Percentiles rank a stretch among this genome's conserved stretches.
Evolutionary conservation across 2,113 vertebrate species (phyloP).

Genomic region (Paralichthys olivaceus): DNA sequence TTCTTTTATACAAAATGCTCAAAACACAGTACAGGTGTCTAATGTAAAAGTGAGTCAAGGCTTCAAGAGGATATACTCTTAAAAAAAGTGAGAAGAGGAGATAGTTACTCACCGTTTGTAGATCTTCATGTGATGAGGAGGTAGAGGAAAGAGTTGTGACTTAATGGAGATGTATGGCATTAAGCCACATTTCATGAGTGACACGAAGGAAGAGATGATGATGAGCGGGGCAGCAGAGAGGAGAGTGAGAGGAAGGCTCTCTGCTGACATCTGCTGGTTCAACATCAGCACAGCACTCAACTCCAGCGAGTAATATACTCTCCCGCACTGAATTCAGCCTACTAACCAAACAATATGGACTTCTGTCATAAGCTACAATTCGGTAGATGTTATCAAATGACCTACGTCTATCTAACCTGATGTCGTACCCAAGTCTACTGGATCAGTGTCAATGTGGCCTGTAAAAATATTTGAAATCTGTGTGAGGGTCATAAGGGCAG

Average conservation of each 20-base stretch:
- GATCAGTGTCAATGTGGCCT: not conserved
- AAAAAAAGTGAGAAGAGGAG: not conserved
- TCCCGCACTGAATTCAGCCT: not conserved
- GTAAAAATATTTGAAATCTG: too few species aligned
- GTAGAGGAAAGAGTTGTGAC: not conserved
- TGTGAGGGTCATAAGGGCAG: too few species aligned
- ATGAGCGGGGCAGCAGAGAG: not conserved
- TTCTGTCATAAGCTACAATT: too few species aligned
- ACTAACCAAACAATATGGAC: too few species aligned
- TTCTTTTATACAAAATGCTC: not conserved
- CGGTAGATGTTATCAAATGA: too few species aligned
- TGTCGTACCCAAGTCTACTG: not conserved
- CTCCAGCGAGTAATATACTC: not conserved
- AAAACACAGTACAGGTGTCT: not conserved
- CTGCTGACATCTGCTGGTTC: constrained; percentile 49
- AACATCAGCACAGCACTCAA: not conserved
- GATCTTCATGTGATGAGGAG: not conserved
- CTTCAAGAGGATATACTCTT: not conserved
- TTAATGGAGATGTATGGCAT: not conserved
- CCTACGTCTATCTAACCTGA: not conserved
- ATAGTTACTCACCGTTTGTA: constrained; percentile 46
- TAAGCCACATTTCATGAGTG: not conserved
- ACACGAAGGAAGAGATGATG: not conserved
- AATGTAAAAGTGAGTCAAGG: not conserved
- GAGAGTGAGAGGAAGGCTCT: not conserved